phyloP scores from a whole-genome alignment of 2,113 vertebrate species.

The Lichenostomus cassidix region DNA sequence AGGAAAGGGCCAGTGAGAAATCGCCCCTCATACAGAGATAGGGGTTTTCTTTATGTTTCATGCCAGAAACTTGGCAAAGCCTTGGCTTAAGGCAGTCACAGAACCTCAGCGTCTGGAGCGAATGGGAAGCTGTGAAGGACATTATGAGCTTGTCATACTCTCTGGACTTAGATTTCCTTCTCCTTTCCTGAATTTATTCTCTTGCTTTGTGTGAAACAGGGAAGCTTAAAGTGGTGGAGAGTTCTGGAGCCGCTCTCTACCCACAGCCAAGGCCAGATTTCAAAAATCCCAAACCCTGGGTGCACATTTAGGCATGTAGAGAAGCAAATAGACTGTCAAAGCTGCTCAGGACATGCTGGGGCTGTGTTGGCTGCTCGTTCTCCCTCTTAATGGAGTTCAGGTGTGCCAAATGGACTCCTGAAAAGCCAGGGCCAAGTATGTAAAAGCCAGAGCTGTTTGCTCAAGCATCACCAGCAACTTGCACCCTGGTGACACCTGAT shows the following conservation, averaged over 20 bases:
- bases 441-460: neutral
- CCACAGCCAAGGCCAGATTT: neutral
- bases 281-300: neutral
- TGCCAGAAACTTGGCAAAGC: constrained; percentile 41
- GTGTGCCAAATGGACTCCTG: neutral
- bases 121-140: constrained; percentile 4
- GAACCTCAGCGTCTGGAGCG: neutral
- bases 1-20: constrained; percentile 48
- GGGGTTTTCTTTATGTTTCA: constrained; percentile 34
- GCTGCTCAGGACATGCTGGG: neutral
- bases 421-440: neutral
- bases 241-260: neutral
- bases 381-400: neutral
- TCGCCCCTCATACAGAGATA: constrained; percentile 38
- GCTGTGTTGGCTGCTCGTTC: neutral
- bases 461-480: neutral
- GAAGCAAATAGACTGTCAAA: constrained; percentile 20
- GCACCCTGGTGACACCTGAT: neutral
- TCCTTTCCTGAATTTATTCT: constrained; percentile 13
- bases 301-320: neutral
- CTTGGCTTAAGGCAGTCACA: neutral
- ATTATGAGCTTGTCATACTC: neutral
- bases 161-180: neutral
- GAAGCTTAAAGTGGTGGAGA: neutral
- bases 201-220: neutral